Conservation (phyloP, 92 coral and sea anemone genomes). For the Palythoa grandiflora region DNA sequence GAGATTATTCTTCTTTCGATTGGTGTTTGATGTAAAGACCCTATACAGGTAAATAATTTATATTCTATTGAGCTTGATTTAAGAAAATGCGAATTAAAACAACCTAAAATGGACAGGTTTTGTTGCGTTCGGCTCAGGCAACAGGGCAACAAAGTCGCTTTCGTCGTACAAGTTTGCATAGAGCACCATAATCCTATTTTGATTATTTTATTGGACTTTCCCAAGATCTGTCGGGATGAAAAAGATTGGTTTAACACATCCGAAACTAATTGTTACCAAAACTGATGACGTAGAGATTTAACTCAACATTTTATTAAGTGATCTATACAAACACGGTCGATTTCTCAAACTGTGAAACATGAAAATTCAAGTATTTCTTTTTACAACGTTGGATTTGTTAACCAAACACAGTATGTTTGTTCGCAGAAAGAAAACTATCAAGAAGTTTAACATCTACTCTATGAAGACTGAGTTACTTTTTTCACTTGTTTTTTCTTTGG, state of each 20-base stretch:
- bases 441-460: slow-evolving; percentile 8
- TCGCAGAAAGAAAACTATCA: slow-evolving; percentile 4
- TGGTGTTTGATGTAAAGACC: slow-evolving; percentile 72
- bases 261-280: background rate
- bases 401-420: background rate
- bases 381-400: background rate
- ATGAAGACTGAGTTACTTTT: background rate
- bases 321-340: background rate
- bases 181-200: slow-evolving; percentile 9
- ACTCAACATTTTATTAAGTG: background rate
- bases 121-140: slow-evolving; percentile 22
- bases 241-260: background rate
- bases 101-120: slow-evolving; percentile 31
- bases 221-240: background rate
- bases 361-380: background rate
- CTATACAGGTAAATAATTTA: slow-evolving; percentile 72
- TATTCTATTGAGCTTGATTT: slow-evolving; percentile 32
- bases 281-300: slow-evolving; percentile 4
- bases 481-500: background rate
- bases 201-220: slow-evolving; percentile 25
- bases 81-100: slow-evolving; percentile 28
- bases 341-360: background rate
- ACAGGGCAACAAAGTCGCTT: slow-evolving; percentile 39
- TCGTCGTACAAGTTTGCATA: slow-evolving; percentile 18
- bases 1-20: slow-evolving; percentile 68